A percentile compares a stretch with the other conserved stretches of the same genome.
Evolutionary conservation across 2,113 vertebrate genomes (phyloP).

Genomic region (Beaufortia kweichowensis): DNA sequence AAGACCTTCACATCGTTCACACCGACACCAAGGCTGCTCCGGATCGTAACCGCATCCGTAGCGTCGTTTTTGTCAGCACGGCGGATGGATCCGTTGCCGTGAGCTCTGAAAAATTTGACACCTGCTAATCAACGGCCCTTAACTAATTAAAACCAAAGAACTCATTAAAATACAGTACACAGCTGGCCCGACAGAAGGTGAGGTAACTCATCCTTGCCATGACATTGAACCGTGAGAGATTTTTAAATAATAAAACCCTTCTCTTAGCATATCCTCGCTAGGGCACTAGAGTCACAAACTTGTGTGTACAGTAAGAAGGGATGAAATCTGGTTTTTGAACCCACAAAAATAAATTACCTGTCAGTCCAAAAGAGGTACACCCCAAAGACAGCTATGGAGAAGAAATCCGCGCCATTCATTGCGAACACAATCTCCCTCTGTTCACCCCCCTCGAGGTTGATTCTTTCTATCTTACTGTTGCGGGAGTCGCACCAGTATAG

Average conservation of each 20-base stretch:
- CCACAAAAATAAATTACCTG: constrained; percentile 90
- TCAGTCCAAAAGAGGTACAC: constrained; percentile 94
- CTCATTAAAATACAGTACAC: constrained; percentile 66
- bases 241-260: constrained; percentile 53
- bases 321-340: constrained; percentile 48
- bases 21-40: constrained; percentile 83
- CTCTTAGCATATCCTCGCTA: constrained; percentile 45
- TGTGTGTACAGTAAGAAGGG: constrained; percentile 55
- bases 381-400: constrained; percentile 86
- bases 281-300: constrained; percentile 64
- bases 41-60: constrained; percentile 78
- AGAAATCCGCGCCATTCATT: constrained; percentile 85
- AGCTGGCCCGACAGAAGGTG: constrained; percentile 59
- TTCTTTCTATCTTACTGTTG: constrained; percentile 88
- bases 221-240: constrained; percentile 57
- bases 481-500: constrained; percentile 91
- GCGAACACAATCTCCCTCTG: constrained; percentile 84
- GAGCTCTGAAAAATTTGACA: constrained; percentile 76
- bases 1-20: constrained; percentile 88
- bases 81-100: constrained; percentile 86
- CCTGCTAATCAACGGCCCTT: constrained; percentile 69
- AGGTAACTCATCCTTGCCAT: constrained; percentile 57
- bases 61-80: constrained; percentile 84
- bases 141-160: constrained; percentile 70
- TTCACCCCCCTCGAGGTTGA: constrained; percentile 84